phyloP scores from a whole-genome alignment of 2,888 invertebrate species.

The Charanyca ferruginea region DNA sequence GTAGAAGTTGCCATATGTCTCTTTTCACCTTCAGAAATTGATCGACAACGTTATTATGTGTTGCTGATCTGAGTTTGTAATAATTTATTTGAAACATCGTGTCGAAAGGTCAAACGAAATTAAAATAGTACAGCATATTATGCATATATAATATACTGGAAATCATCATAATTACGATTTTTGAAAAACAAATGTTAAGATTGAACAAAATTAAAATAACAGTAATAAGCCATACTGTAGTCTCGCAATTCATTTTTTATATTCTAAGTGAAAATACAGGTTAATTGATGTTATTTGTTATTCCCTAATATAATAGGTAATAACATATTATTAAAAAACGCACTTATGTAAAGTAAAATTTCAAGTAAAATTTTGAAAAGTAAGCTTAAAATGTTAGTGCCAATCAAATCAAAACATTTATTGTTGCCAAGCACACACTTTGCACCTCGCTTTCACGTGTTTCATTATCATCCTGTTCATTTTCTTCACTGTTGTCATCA shows the following conservation, averaged over 20 bases:
- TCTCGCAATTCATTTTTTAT: conserved; percentile 11
- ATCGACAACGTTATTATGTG: not conserved
- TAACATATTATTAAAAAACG: conserved; percentile 17
- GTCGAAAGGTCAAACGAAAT: not conserved
- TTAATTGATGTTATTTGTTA: conserved; percentile 30
- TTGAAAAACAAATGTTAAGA: conserved; percentile 12
- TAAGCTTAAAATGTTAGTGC: conserved; percentile 79
- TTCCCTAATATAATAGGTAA: not conserved
- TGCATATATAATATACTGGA: not conserved
- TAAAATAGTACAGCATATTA: too few relatives aligned
- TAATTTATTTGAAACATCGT: not conserved
- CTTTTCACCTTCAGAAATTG: not conserved
- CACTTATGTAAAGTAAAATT: conserved; percentile 34
- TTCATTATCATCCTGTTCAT: conserved; percentile 68
- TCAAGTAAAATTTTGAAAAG: conserved; percentile 57
- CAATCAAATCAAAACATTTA: conserved; percentile 71
- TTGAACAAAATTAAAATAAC: conserved; percentile 19
- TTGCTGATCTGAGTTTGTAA: too few relatives aligned
- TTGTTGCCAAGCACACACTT: conserved; percentile 70
- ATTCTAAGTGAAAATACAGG: conserved; percentile 11
- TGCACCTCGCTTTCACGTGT: conserved; percentile 77
- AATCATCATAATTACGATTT: not conserved
- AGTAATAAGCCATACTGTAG: conserved; percentile 40
- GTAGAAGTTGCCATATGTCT: not conserved
- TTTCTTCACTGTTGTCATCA: conserved; percentile 54